Percentiles rank a stretch among this genome's conserved stretches.
Evolutionary conservation across 1,140 invertebrate species (phyloP).

Genomic region (Pogonomyrmex barbatus): DNA sequence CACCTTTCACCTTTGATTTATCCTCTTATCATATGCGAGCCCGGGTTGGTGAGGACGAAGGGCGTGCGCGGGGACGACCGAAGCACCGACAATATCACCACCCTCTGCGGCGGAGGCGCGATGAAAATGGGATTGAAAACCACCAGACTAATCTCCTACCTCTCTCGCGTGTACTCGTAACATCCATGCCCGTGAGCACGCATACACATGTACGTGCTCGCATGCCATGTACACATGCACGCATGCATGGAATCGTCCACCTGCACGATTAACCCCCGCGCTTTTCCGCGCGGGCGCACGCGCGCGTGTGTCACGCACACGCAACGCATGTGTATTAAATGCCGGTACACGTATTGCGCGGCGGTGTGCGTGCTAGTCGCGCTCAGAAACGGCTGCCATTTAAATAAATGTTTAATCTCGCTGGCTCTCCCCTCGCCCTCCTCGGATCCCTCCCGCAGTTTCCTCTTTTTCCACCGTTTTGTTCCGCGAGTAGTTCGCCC

Average conservation of each 20-base stretch:
- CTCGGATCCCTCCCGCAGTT: constrained; percentile 54
- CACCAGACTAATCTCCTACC: constrained; percentile 81
- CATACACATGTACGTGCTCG: constrained; percentile 52
- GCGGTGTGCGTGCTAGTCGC: constrained; percentile 71
- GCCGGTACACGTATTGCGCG: constrained; percentile 57
- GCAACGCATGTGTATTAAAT: constrained; percentile 69
- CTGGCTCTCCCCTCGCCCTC: constrained; percentile 65
- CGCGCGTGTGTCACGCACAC: constrained; percentile 47
- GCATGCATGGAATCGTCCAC: constrained; percentile 62
- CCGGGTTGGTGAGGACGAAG: constrained; percentile 44
- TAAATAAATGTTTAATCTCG: constrained; percentile 86
- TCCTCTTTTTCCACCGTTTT: constrained; percentile 67
- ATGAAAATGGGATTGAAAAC: constrained; percentile 85
- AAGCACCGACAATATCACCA: constrained; percentile 77
- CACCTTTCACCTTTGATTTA: constrained; percentile 79
- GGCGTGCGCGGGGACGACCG: constrained; percentile 53
- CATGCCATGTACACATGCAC: constrained; percentile 17
- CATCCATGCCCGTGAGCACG: constrained; percentile 70
- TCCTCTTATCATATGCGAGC: constrained; percentile 73
- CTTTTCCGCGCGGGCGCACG: constrained; percentile 54
- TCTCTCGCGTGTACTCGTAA: constrained; percentile 72
- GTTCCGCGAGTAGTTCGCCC: constrained; percentile 44
- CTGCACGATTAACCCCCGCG: constrained; percentile 73
- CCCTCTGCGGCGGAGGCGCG: constrained; percentile 71
- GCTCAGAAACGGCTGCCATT: constrained; percentile 82